Percentiles rank a stretch among this genome's conserved stretches.
Conservation (phyloP, 2,113 vertebrate genomes). For the Clinocottus analis region DNA sequence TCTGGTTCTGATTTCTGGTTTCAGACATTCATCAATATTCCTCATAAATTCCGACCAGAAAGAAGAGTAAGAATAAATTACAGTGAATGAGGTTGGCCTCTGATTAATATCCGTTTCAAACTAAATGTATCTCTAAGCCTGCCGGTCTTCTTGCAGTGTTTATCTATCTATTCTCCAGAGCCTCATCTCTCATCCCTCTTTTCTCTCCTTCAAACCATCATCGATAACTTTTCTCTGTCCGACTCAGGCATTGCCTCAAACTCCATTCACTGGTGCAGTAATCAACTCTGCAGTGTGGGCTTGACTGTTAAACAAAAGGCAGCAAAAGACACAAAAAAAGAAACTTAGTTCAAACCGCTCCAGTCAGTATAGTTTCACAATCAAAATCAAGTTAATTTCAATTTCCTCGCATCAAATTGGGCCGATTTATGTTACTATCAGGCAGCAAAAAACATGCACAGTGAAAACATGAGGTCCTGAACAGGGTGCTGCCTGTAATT, state of each 20-base stretch:
- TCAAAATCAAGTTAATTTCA: conserved; percentile 20
- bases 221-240: not conserved
- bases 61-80: not conserved
- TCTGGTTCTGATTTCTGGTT: not conserved
- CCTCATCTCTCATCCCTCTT: not conserved
- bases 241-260: conserved; percentile 8
- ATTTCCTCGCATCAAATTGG: conserved; percentile 5
- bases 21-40: not conserved
- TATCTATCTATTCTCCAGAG: not conserved
- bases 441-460: conserved; percentile 10
- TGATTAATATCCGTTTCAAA: not conserved
- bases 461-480: conserved; percentile 29
- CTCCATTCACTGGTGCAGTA: conserved; percentile 6
- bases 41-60: not conserved
- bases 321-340: conserved; percentile 6
- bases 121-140: not conserved
- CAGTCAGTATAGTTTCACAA: conserved; percentile 5
- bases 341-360: conserved; percentile 17
- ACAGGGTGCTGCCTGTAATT: conserved; percentile 23
- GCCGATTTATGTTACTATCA: conserved; percentile 29
- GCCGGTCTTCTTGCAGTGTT: not conserved
- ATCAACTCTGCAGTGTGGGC: not conserved
- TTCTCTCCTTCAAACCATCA: not conserved
- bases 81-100: not conserved
- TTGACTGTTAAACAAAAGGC: conserved; percentile 4